Evolutionary conservation across 2,797 vertebrate genomes (phyloP), one percentile per base, ranked within the genome.

Genomic region (Tympanoctomys barrerae): DNA sequence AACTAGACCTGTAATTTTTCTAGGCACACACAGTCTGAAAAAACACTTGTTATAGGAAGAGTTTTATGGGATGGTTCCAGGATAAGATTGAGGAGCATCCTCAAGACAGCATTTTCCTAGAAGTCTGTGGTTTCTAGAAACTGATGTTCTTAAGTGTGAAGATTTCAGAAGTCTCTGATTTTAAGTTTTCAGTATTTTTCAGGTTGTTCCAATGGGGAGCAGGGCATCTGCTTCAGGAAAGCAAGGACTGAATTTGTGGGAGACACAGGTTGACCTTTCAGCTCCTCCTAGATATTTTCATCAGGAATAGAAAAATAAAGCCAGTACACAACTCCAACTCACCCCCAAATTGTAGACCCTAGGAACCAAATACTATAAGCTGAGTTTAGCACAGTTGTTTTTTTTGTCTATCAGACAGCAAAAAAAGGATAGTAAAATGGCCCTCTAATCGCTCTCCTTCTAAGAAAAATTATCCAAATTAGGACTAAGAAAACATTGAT

Each of bases 381-480:
- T 52, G 70, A 89, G 12, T 46, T 54, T n/a, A 33, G 46, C 31
- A 46, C 1, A 84, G 6, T 12, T 4, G 42, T 84, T 18, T 79
- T 18, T 79, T 62, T 95, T 19, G 59, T 59, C 80, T 64, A 2
- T 12, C 33, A 31, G 28, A 66, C 64, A 66, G n/a, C 80, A 18
- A 22, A 22, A n/a, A 66, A 83, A 9, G 10, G 21, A 22, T 52
- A 70, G 79, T 33, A 46, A 83, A 54, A 36, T 28, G n/a, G 18
- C 21, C 42, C 42, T 62, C 54, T 92, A 64, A 57, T 85, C 83
- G 57, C 62, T 92, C 92, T 52, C 42, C 77, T 78, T 89, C 52
- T 14, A 21, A 83, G 78, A 83, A 89, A 71, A 36, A 36, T 36
- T 77, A 66, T 75, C 31, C 31, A n/a, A 54, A 93, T 66, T 18